Evolutionary conservation across 2,888 invertebrate genomes (phyloP).

Genomic region (Ligdia adustata): DNA sequence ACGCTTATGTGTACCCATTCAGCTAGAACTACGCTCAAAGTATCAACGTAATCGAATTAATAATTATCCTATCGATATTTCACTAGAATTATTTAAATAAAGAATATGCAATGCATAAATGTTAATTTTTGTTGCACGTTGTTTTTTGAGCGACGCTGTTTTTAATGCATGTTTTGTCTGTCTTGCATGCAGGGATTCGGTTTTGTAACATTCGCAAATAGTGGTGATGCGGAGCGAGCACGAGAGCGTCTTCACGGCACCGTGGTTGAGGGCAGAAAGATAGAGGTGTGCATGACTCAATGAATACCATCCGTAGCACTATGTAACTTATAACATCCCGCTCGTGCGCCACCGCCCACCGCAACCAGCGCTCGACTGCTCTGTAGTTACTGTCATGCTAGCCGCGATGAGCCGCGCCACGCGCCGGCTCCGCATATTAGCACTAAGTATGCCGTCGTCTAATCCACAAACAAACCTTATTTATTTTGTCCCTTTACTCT

Average conservation of each 20-base stretch:
- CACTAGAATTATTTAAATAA: conserved; percentile 77
- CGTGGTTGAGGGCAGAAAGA: conserved; percentile 99
- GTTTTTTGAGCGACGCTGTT: conserved; percentile 91
- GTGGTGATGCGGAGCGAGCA: conserved; percentile 99
- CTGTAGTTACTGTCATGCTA: conserved; percentile 83
- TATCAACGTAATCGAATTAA: conserved; percentile 79
- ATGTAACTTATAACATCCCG: conserved; percentile 86
- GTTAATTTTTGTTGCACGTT: conserved; percentile 90
- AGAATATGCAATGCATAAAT: conserved; percentile 85
- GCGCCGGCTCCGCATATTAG: conserved; percentile 59
- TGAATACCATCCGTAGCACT: conserved; percentile 86
- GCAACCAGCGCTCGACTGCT: conserved; percentile 83
- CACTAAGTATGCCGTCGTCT: conserved; percentile 76
- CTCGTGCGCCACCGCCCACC: conserved; percentile 82
- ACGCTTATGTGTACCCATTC: conserved; percentile 83
- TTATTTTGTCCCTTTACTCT: conserved; percentile 86
- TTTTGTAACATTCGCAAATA: conserved; percentile 99
- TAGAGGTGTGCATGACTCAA: conserved; percentile 99
- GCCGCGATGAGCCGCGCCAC: conserved; percentile 55
- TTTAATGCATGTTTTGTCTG: conserved; percentile 98
- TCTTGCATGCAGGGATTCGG: conserved; percentile 99
- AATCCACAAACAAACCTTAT: conserved; percentile 83
- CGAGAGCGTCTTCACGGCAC: conserved; percentile 99
- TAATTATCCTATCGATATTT: conserved; percentile 77
- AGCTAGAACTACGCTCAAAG: conserved; percentile 84